Evolutionary conservation across 1,140 invertebrate species (phyloP).

Genomic region (Drosophila trapezifrons): DNA sequence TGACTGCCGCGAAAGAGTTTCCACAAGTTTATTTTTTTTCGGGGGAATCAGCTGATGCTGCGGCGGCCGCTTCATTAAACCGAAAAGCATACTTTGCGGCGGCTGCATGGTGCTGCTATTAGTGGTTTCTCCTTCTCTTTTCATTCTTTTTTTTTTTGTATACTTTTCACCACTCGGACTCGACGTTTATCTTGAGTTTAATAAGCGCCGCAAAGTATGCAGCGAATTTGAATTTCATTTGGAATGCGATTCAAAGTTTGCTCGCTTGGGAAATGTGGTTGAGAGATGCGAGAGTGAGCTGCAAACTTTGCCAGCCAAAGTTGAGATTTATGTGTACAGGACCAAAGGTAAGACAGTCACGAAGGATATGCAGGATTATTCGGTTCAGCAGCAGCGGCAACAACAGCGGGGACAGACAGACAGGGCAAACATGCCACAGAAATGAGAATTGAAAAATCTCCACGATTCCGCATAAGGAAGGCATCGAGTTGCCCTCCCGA

Average conservation of each 20-base stretch:
- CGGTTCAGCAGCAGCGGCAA: conserved; percentile 3
- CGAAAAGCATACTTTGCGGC: conserved; percentile 54
- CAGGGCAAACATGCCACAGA: conserved; percentile 19
- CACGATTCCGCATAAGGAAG: not conserved
- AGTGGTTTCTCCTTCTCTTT: conserved; percentile 23
- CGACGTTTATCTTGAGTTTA: conserved; percentile 33
- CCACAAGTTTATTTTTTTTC: conserved; percentile 26
- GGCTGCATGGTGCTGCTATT: conserved; percentile 41
- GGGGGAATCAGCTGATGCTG: conserved; percentile 22
- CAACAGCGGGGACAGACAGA: not conserved
- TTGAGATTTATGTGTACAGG: conserved; percentile 31
- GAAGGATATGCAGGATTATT: conserved; percentile 13
- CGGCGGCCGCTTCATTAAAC: conserved; percentile 51
- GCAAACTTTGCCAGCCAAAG: not conserved
- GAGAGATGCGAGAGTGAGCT: not conserved
- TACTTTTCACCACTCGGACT: not conserved
- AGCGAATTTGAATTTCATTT: conserved; percentile 45
- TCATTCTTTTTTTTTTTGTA: not conserved
- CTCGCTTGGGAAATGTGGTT: conserved; percentile 17
- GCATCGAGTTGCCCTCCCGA: not conserved
- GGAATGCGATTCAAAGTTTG: conserved; percentile 25
- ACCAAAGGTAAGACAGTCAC: conserved; percentile 33
- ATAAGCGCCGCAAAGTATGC: conserved; percentile 46
- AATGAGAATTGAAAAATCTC: conserved; percentile 30
- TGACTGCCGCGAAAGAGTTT: conserved; percentile 63